Percentiles rank a stretch among this genome's conserved stretches.
Evolutionary conservation across 2,113 vertebrate species (phyloP).

Genomic region (Neopipo cinnamomea): DNA sequence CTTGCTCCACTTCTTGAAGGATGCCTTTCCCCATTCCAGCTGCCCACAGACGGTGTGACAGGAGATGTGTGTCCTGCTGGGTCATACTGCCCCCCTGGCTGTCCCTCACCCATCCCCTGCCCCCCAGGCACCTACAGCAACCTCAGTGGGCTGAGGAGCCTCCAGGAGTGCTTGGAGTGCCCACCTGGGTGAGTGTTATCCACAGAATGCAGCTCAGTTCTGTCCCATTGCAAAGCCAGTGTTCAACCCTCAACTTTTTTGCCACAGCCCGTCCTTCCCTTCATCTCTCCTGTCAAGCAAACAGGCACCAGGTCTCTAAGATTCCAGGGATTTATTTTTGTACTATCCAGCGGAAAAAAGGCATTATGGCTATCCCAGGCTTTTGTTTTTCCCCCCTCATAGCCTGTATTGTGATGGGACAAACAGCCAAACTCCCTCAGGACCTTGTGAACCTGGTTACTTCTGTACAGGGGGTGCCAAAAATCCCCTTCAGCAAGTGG

Average conservation of each 20-base stretch:
- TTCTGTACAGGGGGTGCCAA: slow-evolving; percentile 81
- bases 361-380: not conserved
- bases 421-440: slow-evolving; percentile 76
- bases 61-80: slow-evolving; percentile 83
- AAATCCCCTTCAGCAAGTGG: slow-evolving; percentile 76
- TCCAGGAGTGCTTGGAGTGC: slow-evolving; percentile 78
- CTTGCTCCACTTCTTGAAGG: not conserved
- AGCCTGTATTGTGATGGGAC: slow-evolving; percentile 79
- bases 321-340: not conserved
- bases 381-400: not conserved
- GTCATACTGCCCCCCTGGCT: slow-evolving; percentile 79
- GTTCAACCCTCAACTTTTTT: not conserved
- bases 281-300: not conserved
- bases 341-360: not conserved
- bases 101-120: slow-evolving; percentile 76
- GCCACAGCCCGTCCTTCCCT: not conserved
- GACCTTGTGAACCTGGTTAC: slow-evolving; percentile 81
- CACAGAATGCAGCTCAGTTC: not conserved
- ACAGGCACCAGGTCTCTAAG: not conserved
- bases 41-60: slow-evolving; percentile 77
- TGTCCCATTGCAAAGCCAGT: not conserved
- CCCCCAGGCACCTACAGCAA: slow-evolving; percentile 86
- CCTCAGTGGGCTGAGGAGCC: slow-evolving; percentile 69
- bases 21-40: slow-evolving; percentile 45
- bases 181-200: slow-evolving; percentile 78